Conservation (phyloP, 2,113 vertebrate species). For the Megatriorchis doriae region DNA sequence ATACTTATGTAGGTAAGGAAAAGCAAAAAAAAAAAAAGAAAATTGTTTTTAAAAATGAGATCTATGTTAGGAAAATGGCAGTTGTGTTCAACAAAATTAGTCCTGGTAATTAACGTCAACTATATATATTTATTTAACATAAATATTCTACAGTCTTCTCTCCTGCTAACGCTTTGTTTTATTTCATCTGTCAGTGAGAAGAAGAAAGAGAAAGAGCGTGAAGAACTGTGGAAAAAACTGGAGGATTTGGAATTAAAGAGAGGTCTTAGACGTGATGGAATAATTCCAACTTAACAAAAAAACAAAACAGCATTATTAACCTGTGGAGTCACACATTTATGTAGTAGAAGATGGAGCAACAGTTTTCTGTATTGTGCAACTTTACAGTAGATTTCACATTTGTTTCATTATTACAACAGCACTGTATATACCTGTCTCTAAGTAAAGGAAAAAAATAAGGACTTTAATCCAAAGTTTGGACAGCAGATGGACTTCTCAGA, state of each 20-base stretch:
- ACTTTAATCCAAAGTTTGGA: constrained; percentile 87
- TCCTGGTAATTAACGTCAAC: background rate
- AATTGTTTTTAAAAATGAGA: background rate
- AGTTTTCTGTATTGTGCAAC: constrained; percentile 96
- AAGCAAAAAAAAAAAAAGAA: background rate
- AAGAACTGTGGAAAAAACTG: constrained; percentile 99
- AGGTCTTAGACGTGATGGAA: constrained; percentile 93
- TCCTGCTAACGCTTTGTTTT: constrained; percentile 49
- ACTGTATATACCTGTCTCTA: constrained; percentile 99
- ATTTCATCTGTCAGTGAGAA: constrained; percentile 85
- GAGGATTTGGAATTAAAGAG: constrained; percentile 98
- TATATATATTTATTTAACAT: background rate
- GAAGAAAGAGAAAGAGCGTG: constrained; percentile 98
- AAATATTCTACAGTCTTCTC: background rate
- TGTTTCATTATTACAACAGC: constrained; percentile 98
- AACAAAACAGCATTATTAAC: constrained; percentile 73
- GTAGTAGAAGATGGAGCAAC: constrained; percentile 86
- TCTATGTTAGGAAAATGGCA: background rate
- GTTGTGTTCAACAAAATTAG: background rate
- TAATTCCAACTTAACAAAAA: constrained; percentile 96
- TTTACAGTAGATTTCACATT: constrained; percentile 99
- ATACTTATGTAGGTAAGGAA: background rate
- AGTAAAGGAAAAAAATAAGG: constrained; percentile 85
- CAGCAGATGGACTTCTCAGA: constrained; percentile 85
- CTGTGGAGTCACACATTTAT: constrained; percentile 83